Evolutionary conservation across 2,113 vertebrate species (phyloP), one percentile per base, ranked within the genome.

Genomic region (Apaloderma vittatum): DNA sequence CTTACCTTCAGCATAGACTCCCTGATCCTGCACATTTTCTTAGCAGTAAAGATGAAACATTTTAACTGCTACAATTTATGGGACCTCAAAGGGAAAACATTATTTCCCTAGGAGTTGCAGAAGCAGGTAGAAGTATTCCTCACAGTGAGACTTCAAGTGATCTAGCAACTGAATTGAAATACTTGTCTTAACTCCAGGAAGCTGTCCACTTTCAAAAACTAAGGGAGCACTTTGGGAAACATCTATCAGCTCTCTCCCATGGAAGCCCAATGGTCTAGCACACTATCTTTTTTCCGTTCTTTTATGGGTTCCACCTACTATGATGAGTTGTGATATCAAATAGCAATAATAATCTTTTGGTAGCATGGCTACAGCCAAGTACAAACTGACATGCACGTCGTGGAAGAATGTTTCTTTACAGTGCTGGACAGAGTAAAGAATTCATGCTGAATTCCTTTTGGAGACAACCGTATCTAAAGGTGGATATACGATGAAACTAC

Each of bases 291-390:
- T 73, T 66, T 32, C n/a, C 13, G 2, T 15, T 86, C 29, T 88
- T 91, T 59, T 13, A 19, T 1, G 1, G 20, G 6, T 94, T 75
- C 34, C 16, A 43, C 13, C 22, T 59, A 0, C 32, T 0, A 0
- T 11, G 45, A 20, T 55, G 73, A 71, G 32, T 12, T 86, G 29
- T 61, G 32, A 3, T 63, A n/a, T 9, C 54, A 62, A 65, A 63
- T 5, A 59, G 4, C 26, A 95, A 27, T 48, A 40, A 9, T 15
- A 27, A 40, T 23, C 8, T 79, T 66, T 52, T 6, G 5, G 29
- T 54, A 55, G 21, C 62, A 63, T 43, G 54, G n/a, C n/a, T 59
- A 37, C 0, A 2, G 8, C 11, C 26, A 40, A 26, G 19, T 57
- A 16, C 36, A 71, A 71, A 45, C 20, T 22, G 34, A 85, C 66